Evolutionary conservation across 2,888 invertebrate species (phyloP), one percentile per base, ranked within the genome.

Genomic region (Drosophila lutescens): DNA sequence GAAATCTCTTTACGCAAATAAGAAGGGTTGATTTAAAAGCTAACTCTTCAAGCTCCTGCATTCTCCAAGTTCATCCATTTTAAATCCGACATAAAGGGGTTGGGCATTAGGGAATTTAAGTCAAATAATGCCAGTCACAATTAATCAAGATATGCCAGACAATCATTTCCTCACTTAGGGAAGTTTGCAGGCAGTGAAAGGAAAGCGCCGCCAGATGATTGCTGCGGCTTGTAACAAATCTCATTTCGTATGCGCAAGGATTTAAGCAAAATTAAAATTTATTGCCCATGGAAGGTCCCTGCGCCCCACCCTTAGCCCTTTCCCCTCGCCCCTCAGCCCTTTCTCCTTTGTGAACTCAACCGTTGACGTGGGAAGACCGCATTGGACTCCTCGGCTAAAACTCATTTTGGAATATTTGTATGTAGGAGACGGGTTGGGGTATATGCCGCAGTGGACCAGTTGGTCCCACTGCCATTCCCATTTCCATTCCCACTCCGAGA

Each of bases 251-350:
- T 86, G 88, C 87, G 71, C 66, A 76, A 84, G 89, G 74, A 77
- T 79, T 84, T 79, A 69, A 72, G 74, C 72, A 66, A 87, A 85
- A 85, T 85, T 85, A 87, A 88, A 87, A 85, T 85, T 85, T 85
- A 85, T 85, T 85, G 78, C 89, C 74, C 70, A 69, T 79, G 76
- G 79, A 81, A 77, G 83, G 80, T 73, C 40, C 46, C 32, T 17
- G 20, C n/a, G 3, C 47, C 46, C 15, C 0, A 2, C 47, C 47
- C 30, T 10, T 5, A 1, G 2, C n/a, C 9, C 5, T 1, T 2
- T 0, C 8, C 46, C 23, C n/a, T 9, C 26, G 0, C 4, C 30
- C 13, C 46, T 26, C 6, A 36, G 38, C 38, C 53, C 67, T 51
- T 67, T 67, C 26, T 32, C 65, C 46, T 54, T 66, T 66, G 50